These are phyloP conservation scores for Podarcis cretensis DNA, from an alignment of 2,113 vertebrate genomes.

Conservation along the genomic window DNA sequence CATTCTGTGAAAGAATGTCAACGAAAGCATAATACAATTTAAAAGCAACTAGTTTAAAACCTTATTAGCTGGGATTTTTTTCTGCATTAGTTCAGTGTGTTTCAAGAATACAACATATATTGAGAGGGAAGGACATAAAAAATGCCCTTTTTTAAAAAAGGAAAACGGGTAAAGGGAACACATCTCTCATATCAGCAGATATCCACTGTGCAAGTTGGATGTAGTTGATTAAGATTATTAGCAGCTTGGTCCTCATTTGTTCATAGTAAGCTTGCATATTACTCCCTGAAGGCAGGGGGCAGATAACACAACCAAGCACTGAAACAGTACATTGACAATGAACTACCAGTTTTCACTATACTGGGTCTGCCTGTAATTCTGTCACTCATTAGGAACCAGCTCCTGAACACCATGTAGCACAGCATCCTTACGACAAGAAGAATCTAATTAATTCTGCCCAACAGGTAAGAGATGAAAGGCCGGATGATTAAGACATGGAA, in stretches of 20 bases:
- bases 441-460: constrained; percentile 59
- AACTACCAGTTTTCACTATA: constrained; percentile 51
- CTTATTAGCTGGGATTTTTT: neutral
- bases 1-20: neutral
- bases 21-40: neutral
- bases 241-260: constrained; percentile 45
- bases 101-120: constrained; percentile 4
- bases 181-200: neutral
- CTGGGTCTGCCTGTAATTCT: constrained; percentile 64
- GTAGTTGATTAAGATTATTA: constrained; percentile 42
- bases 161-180: no score
- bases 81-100: neutral
- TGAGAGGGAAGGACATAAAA: neutral
- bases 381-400: constrained; percentile 51
- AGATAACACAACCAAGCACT: constrained; percentile 36
- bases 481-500: constrained; percentile 49
- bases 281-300: constrained; percentile 47
- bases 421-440: constrained; percentile 24
- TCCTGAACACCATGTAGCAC: neutral
- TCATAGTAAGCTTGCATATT: constrained; percentile 42
- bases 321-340: constrained; percentile 39
- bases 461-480: constrained; percentile 48
- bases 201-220: neutral
- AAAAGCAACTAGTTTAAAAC: neutral
- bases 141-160: neutral